A percentile compares a stretch with the other conserved stretches of the same genome.
phyloP scores from a whole-genome alignment of 2,888 invertebrate genomes.

The Acronicta leporina region DNA sequence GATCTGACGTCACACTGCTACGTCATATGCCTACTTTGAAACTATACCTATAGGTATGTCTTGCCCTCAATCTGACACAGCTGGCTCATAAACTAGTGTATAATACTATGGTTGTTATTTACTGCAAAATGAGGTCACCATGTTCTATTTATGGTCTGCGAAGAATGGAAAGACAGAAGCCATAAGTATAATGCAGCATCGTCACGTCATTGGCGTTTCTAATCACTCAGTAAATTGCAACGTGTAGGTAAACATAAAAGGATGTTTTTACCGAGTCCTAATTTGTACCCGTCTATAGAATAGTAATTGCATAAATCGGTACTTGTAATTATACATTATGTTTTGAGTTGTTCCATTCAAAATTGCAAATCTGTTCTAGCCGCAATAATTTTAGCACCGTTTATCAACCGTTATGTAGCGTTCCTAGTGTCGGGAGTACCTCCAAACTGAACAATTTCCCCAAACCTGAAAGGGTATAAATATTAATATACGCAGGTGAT shows the following conservation, averaged over 20 bases:
- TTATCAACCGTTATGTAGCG: too few relatives aligned
- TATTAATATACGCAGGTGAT: constrained; percentile 40
- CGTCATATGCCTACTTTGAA: background rate
- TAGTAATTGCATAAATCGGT: too few relatives aligned
- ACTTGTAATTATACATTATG: too few relatives aligned
- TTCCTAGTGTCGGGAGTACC: background rate
- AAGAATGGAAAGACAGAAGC: constrained; percentile 6
- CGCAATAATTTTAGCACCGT: too few relatives aligned
- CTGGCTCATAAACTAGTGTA: background rate
- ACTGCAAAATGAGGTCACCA: constrained; percentile 2
- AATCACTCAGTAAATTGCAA: background rate
- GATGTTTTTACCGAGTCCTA: too few relatives aligned
- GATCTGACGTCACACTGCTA: background rate
- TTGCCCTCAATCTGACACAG: constrained; percentile 1
- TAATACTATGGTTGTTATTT: constrained; percentile 5
- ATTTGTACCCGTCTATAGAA: too few relatives aligned
- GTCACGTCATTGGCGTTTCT: constrained; percentile 14
- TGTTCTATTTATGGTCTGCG: constrained; percentile 13
- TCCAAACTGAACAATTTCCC: background rate
- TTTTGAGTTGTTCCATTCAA: too few relatives aligned
- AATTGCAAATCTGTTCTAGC: too few relatives aligned
- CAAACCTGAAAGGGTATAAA: constrained; percentile 22
- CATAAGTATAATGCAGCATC: constrained; percentile 9
- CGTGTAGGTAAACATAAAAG: too few relatives aligned
- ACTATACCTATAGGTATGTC: background rate